phyloP scores from a whole-genome alignment of 2,888 invertebrate genomes.

The Dolomedes plantarius region DNA sequence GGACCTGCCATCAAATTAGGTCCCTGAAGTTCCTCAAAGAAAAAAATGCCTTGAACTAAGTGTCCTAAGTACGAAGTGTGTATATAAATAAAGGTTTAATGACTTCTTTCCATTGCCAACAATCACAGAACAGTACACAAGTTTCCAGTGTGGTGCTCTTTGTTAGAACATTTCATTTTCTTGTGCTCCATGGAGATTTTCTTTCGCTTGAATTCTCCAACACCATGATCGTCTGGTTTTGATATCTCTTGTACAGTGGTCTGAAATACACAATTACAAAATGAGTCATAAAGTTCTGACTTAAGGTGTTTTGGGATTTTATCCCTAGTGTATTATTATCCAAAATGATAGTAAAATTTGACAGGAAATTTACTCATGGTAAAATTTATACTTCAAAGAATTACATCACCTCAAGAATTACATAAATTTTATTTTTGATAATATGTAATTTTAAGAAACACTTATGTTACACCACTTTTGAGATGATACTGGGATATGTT shows the following conservation, averaged over 20 bases:
- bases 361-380: no score
- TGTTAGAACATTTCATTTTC: conserved; percentile 38
- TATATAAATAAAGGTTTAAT: conserved; percentile 39
- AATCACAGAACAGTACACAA: conserved; percentile 54
- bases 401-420: not conserved
- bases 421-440: not conserved
- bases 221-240: conserved; percentile 35
- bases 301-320: no score
- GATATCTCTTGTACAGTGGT: conserved; percentile 18
- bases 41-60: conserved; percentile 9
- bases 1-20: conserved; percentile 33
- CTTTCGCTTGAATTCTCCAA: conserved; percentile 32
- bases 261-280: conserved; percentile 47
- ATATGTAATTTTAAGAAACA: no score
- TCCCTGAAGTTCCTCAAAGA: not conserved
- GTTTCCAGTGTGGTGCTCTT: conserved; percentile 47
- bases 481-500: no score
- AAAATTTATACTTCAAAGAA: not conserved
- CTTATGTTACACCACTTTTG: no score
- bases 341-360: no score
- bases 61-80: conserved; percentile 28
- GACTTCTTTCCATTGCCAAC: not conserved
- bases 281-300: conserved; percentile 32
- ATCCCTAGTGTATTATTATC: no score
- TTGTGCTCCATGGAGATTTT: conserved; percentile 20